These are phyloP conservation scores for Catharus bicknelli DNA, from an alignment of 2,113 vertebrate species.

Conservation along the genomic window DNA sequence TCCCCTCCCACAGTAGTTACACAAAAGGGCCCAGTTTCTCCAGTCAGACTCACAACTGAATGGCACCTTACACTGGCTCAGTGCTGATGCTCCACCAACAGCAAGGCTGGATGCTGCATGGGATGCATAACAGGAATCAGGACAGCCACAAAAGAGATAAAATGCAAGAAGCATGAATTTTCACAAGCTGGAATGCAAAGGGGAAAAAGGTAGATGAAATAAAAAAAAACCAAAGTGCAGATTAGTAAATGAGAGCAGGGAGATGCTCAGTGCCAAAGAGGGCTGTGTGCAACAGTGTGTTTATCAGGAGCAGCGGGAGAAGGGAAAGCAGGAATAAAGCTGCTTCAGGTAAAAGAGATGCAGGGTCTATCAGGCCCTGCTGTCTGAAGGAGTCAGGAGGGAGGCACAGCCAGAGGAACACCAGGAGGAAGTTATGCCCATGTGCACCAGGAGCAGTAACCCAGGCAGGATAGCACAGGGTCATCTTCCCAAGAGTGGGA, in stretches of 20 bases:
- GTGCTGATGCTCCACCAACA: neutral
- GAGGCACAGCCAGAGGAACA: fast-evolving
- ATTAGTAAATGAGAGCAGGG: neutral
- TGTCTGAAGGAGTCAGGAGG: neutral
- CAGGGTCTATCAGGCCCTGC: neutral
- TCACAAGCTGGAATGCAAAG: neutral
- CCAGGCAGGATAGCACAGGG: neutral
- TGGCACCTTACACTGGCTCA: neutral
- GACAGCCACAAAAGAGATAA: neutral
- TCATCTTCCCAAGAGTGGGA: neutral
- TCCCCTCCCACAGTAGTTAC: neutral
- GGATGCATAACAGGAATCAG: neutral
- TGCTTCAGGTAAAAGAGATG: neutral
- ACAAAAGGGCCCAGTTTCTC: neutral
- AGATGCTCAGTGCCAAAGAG: neutral
- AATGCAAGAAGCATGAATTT: neutral
- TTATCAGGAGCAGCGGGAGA: neutral
- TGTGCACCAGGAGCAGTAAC: fast-evolving
- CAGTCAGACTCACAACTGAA: neutral
- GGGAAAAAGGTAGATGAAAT: neutral
- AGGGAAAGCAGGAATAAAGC: neutral
- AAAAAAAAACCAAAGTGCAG: neutral
- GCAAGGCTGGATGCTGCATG: neutral
- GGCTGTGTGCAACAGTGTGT: neutral
- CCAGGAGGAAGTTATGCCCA: neutral